Evolutionary conservation across 2,888 invertebrate genomes (phyloP).

Genomic region (Agrochola circellaris): DNA sequence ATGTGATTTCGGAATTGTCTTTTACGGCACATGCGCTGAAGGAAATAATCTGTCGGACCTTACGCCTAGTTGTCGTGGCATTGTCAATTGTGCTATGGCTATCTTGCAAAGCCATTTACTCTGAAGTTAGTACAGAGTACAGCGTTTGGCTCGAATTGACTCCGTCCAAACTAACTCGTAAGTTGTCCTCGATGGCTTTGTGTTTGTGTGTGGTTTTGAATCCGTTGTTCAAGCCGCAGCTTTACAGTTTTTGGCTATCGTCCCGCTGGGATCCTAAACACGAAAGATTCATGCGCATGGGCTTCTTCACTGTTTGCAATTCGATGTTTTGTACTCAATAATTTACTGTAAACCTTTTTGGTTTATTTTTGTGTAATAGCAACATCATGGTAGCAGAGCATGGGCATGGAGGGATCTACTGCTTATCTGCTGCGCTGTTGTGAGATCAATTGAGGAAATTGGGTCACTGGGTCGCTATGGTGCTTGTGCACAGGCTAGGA

Average conservation of each 20-base stretch:
- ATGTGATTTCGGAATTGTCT: conserved; percentile 4
- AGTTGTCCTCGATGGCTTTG: neutral
- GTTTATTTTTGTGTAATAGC: neutral
- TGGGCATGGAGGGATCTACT: conserved; percentile 4
- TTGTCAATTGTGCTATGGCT: conserved; percentile 4
- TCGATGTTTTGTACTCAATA: conserved; percentile 27
- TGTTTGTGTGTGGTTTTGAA: too few relatives aligned
- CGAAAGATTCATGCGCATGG: conserved; percentile 14
- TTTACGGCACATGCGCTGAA: neutral
- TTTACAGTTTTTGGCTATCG: conserved; percentile 7
- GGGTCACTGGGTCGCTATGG: conserved; percentile 59
- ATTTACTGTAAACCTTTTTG: neutral
- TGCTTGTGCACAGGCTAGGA: conserved; percentile 34
- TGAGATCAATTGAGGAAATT: conserved; percentile 55
- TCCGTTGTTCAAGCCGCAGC: conserved; percentile 5
- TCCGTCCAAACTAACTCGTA: neutral
- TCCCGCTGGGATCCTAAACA: conserved; percentile 11
- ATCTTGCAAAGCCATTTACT: neutral
- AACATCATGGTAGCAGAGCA: conserved; percentile 4
- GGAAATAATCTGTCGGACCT: neutral
- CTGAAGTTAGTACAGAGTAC: neutral
- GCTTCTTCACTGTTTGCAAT: conserved; percentile 25
- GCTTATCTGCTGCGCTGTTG: conserved; percentile 39
- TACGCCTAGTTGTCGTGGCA: neutral
- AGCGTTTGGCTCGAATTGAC: neutral